Conservation (phyloP, 2,113 vertebrate species). For the Centrocercus urophasianus region DNA sequence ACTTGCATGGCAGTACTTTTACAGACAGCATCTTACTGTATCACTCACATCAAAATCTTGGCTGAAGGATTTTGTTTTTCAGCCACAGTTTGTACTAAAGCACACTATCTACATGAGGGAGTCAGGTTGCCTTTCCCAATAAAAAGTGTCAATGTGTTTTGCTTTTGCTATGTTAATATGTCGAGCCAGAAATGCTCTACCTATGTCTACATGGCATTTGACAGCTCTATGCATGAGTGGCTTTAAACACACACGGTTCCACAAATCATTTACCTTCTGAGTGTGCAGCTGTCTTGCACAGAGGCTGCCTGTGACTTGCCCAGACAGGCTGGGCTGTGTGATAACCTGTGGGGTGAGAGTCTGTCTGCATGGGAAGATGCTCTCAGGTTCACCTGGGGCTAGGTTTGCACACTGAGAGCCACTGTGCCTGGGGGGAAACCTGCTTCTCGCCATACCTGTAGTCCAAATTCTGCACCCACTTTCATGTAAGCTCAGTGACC, state of each 20-base stretch:
- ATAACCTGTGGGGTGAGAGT: not conserved
- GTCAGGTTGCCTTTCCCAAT: not conserved
- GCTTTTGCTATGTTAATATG: not conserved
- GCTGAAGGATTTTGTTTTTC: not conserved
- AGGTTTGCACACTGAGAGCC: accelerated
- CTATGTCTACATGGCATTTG: not conserved
- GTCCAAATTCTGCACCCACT: not conserved
- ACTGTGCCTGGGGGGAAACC: not conserved
- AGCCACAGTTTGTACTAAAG: not conserved
- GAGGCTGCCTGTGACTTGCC: slow-evolving; percentile 2
- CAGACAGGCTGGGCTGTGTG: not conserved
- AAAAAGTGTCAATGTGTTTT: slow-evolving; percentile 22
- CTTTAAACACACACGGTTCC: not conserved
- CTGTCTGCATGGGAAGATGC: not conserved
- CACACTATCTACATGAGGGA: not conserved
- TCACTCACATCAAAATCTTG: not conserved
- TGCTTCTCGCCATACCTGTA: accelerated
- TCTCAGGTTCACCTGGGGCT: not conserved
- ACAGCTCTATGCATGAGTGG: slow-evolving; percentile 25
- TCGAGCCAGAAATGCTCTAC: slow-evolving; percentile 1
- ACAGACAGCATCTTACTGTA: accelerated
- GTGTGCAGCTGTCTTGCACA: not conserved
- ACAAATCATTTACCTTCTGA: not conserved
- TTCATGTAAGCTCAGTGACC: not conserved
- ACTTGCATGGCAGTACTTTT: accelerated